Evolutionary conservation across 2,888 invertebrate species (phyloP), one percentile per base, ranked within the genome.

Genomic region (Prosopocoilus inquinatus): DNA sequence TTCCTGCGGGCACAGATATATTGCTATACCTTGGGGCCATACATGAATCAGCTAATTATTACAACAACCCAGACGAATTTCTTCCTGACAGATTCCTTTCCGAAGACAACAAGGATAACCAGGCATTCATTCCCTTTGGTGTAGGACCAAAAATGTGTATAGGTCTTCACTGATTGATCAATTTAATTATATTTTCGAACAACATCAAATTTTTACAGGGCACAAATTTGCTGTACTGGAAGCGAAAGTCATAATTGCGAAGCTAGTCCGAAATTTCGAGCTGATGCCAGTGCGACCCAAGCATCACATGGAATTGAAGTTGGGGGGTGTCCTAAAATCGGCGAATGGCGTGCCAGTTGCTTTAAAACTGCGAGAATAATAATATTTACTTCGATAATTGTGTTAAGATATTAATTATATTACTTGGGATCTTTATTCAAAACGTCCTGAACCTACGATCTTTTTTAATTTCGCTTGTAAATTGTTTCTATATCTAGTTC

Each of bases 41-140:
- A 34, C 59, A 62, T 43, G 38, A 39, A 28, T 16, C 38, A 8
- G 50, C 50, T 12, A 43, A 56, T 9, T 52, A 47, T 34, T 62
- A 47, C 41, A 48, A 57, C 1, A 32, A 62, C n/a, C 58, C 62
- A 9, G 49, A 54, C 20, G 46, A 55, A 45, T 62, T 62, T 41
- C 52, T 56, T 52, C 60, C 62, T 11, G 53, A 57, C 9, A 33
- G 61, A 36, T 61, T 59, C 50, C 20, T 50, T 39, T 43, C 39
- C 1, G 49, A n/a, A n/a, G n/a, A n/a, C n/a, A n/a, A n/a, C n/a
- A n/a, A 39, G 2, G 55, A 49, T 9, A 34, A 9, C 13, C 9
- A 9, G 15, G 15, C 48, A 34, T 48, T 48, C 32, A 15, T 48
- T 3, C 11, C 48, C 9, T 48, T 48, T 38, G 15, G 20, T 38